A percentile compares a stretch with the other conserved stretches of the same genome.
phyloP scores from a whole-genome alignment of 2,797 vertebrate genomes.

The Enteromius argenteus region DNA sequence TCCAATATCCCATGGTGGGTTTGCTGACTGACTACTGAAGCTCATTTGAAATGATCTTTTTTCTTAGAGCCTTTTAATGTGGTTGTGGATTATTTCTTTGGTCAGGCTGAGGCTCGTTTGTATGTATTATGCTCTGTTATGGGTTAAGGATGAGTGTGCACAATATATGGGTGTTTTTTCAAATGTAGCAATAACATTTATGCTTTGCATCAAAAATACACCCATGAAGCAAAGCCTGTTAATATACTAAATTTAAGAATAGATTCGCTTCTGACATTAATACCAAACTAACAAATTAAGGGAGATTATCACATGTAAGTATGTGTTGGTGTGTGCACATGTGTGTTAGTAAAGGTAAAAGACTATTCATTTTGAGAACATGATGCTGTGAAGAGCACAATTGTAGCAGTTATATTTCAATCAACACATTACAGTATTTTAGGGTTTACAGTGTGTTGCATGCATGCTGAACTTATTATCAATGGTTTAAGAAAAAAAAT shows the following conservation, averaged over 20 bases:
- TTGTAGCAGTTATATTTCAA: not conserved
- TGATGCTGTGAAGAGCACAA: not conserved
- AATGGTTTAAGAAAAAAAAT: not conserved
- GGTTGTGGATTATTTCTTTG: not conserved
- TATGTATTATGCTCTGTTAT: not conserved
- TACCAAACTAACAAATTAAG: too few relatives aligned
- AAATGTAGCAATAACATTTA: not conserved
- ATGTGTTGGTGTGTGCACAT: too few relatives aligned
- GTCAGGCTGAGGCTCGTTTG: not conserved
- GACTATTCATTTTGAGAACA: not conserved
- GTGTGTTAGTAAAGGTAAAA: not conserved
- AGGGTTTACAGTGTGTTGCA: not conserved
- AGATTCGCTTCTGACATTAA: too few relatives aligned
- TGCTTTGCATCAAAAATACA: too few relatives aligned
- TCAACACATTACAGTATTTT: slow-evolving; percentile 7
- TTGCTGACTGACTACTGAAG: not conserved
- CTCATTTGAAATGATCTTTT: not conserved
- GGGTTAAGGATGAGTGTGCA: not conserved
- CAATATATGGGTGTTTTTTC: not conserved
- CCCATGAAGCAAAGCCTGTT: too few relatives aligned
- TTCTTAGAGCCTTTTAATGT: not conserved
- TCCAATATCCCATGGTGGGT: not conserved
- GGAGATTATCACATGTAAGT: too few relatives aligned
- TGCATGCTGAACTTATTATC: not conserved
- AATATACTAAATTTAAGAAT: too few relatives aligned